A percentile compares a stretch with the other conserved stretches of the same genome.
These are phyloP conservation scores for Pseudochirops corinnae DNA, from an alignment of 2,797 vertebrate genomes.

Conservation along the genomic window DNA sequence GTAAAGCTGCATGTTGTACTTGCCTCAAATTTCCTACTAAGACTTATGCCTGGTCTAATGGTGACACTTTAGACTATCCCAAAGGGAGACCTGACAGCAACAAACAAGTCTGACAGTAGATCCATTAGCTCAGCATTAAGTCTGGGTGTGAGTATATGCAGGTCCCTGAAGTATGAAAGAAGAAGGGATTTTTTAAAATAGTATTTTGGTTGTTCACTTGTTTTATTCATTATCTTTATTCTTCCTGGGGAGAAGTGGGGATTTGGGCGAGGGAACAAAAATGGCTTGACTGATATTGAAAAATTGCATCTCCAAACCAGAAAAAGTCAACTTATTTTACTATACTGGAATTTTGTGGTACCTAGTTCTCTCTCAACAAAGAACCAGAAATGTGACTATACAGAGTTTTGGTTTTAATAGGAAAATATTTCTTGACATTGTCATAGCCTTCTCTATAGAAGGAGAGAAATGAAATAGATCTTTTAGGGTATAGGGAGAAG, in stretches of 20 bases:
- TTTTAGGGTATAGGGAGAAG: neutral
- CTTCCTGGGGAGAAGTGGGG: neutral
- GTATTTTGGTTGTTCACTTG: neutral
- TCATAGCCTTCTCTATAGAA: neutral
- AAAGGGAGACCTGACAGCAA: slow-evolving; percentile 25
- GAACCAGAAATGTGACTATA: neutral
- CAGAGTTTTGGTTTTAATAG: slow-evolving; percentile 2
- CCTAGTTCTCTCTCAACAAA: neutral
- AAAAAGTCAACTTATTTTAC: neutral
- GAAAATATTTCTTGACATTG: neutral
- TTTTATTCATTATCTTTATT: slow-evolving; percentile 7
- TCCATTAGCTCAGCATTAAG: neutral
- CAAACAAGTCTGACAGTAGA: slow-evolving; percentile 5
- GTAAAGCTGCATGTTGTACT: slow-evolving; percentile 37
- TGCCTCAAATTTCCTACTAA: slow-evolving; percentile 42
- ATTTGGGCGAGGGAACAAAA: neutral
- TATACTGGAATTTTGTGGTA: neutral
- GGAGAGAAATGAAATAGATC: neutral
- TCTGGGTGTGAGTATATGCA: neutral
- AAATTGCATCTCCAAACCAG: neutral
- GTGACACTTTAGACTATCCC: slow-evolving; percentile 44
- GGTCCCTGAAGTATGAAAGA: neutral
- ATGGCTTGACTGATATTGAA: neutral
- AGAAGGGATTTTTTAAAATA: neutral
- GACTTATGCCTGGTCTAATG: neutral